Evolutionary conservation across 1,140 invertebrate genomes (phyloP).

Genomic region (Papilio machaon): DNA sequence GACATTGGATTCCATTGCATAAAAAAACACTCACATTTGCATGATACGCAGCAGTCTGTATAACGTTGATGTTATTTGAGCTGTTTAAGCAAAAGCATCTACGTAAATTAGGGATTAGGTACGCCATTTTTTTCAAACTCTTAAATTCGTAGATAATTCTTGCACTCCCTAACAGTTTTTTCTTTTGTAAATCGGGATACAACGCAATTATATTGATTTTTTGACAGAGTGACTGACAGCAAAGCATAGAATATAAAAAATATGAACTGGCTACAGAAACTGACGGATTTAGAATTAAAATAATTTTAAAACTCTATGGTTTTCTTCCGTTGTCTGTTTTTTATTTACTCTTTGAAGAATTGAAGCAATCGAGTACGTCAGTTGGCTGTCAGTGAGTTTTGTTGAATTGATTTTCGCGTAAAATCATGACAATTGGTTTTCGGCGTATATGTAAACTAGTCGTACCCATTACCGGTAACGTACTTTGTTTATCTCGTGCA

Average conservation of each 20-base stretch:
- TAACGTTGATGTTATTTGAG: constrained; percentile 52
- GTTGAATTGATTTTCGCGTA: constrained; percentile 31
- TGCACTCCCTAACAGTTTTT: neutral
- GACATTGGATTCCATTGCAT: constrained; percentile 57
- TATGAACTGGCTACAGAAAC: no score
- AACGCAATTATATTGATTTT: constrained; percentile 13
- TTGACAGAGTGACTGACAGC: no score
- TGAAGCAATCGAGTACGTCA: neutral
- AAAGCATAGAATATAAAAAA: no score
- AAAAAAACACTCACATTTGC: constrained; percentile 74
- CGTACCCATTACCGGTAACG: constrained; percentile 59
- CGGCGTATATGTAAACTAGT: constrained; percentile 59
- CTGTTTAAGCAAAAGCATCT: constrained; percentile 68
- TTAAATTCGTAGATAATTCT: neutral
- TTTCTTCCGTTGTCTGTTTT: neutral
- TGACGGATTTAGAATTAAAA: neutral
- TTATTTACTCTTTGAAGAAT: neutral
- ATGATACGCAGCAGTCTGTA: constrained; percentile 75
- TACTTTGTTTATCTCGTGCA: constrained; percentile 60
- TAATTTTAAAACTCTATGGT: neutral
- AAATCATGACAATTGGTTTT: constrained; percentile 68
- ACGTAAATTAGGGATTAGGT: constrained; percentile 61
- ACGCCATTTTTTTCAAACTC: constrained; percentile 56
- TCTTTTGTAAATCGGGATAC: neutral
- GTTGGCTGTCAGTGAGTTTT: neutral